Evolutionary conservation across 2,797 vertebrate species (phyloP), one percentile per base, ranked within the genome.

Genomic region (Mastacembelus armatus): DNA sequence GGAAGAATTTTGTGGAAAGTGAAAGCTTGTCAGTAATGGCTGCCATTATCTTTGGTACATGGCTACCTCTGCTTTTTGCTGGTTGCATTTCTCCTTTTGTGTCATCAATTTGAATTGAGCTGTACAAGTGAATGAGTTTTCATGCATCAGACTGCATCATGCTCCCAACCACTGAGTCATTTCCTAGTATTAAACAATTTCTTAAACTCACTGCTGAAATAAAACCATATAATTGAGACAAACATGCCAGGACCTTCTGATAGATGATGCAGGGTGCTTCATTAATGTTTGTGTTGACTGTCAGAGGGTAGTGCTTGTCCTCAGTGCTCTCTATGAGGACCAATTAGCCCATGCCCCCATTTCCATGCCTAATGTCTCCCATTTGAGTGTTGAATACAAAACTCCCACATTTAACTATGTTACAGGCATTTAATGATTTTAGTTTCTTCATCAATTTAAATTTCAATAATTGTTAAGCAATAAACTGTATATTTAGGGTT

Each of bases 241-340:
- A 90, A 81, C 86, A 79, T 69, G 78, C 72, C 65, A 42, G 10
- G 59, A 66, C 58, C 69, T 67, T 84, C 74, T 85, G 68, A 78
- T 78, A 49, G 58, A 56, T 71, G 68, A 77, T 65, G 62, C 64
- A 75, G 82, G 68, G 76, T 32, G 84, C 84, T 89, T 89, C 77
- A 84, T 92, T 87, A 88, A 81, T 83, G 80, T 87, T 84, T 87
- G 81, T 88, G 85, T 88, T 84, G 84, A 89, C 87, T 85, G 81
- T 85, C 80, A 81, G 80, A 77, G 83, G 77, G 70, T 22, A 54
- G 77, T 11, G 48, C 86, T 67, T 70, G 64, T 81, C 79, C 74
- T 86, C 81, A 66, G 78, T 81, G 79, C 77, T 83, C 80, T 88
- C 81, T 88, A 90, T 88, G 85, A 71, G 68, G 66, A 71, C 81